A percentile compares a stretch with the other conserved stretches of the same genome.
Conservation (phyloP, 2,888 invertebrate species). For the Stenoptilia bipunctidactyla region DNA sequence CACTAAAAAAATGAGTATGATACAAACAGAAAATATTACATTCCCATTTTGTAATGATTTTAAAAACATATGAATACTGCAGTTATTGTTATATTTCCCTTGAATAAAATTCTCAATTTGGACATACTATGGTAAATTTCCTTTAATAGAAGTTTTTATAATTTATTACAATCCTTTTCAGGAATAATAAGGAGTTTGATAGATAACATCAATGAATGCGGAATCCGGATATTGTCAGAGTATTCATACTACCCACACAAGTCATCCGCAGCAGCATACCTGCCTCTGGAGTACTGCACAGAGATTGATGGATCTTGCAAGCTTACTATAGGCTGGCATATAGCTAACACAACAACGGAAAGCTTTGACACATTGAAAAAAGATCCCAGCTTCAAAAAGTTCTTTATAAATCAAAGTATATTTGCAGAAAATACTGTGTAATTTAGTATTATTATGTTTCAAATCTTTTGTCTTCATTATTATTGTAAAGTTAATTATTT, state of each 20-base stretch:
- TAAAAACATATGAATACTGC: background rate
- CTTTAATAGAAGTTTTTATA: background rate
- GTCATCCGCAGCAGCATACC: slow-evolving; percentile 17
- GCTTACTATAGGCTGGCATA: slow-evolving; percentile 50
- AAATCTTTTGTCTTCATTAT: too few species aligned
- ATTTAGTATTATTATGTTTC: too few species aligned
- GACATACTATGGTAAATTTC: background rate
- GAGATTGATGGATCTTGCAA: slow-evolving; percentile 43
- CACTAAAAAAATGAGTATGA: too few species aligned
- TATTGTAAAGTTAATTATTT: too few species aligned
- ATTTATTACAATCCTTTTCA: slow-evolving; percentile 16
- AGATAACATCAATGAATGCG: slow-evolving; percentile 38
- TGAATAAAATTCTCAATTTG: too few species aligned
- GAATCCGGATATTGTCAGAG: slow-evolving; percentile 41
- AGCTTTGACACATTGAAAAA: slow-evolving; percentile 51
- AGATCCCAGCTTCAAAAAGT: slow-evolving; percentile 41
- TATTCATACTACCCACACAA: slow-evolving; percentile 46
- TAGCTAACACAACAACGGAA: slow-evolving; percentile 45
- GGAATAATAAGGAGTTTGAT: slow-evolving; percentile 37
- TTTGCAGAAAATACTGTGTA: too few species aligned
- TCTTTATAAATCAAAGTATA: slow-evolving; percentile 30
- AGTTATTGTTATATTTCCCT: too few species aligned
- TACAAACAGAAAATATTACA: too few species aligned
- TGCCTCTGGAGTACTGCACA: slow-evolving; percentile 49
- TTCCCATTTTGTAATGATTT: background rate